Percentiles rank a stretch among this genome's conserved stretches.
phyloP scores from a whole-genome alignment of 1,140 invertebrate species.

The Aricia agestis region DNA sequence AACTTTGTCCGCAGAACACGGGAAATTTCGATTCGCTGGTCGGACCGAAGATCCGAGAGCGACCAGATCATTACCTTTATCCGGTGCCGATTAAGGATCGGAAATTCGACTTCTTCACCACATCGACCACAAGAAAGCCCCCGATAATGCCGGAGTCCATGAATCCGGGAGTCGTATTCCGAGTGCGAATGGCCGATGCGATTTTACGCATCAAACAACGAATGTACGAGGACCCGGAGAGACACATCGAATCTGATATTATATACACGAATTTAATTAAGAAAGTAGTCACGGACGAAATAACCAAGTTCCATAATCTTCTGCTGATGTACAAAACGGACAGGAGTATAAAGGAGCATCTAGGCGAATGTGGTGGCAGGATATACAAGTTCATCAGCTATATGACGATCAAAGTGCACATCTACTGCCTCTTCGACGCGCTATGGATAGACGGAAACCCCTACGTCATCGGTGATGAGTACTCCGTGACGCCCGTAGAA shows the following conservation, averaged over 20 bases:
- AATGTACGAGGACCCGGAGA: constrained; percentile 68
- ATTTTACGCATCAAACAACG: constrained; percentile 63
- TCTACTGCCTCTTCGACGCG: constrained; percentile 64
- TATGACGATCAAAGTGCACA: constrained; percentile 67
- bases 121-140: constrained; percentile 50
- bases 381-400: constrained; percentile 70
- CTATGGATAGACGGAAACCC: constrained; percentile 68
- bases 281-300: constrained; percentile 66
- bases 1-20: constrained; percentile 49
- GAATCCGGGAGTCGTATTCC: constrained; percentile 66
- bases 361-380: constrained; percentile 62
- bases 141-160: constrained; percentile 62
- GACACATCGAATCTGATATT: constrained; percentile 65
- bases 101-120: constrained; percentile 54
- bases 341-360: constrained; percentile 63
- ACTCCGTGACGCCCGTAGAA: constrained; percentile 62
- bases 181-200: constrained; percentile 65
- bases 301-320: constrained; percentile 68
- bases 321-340: constrained; percentile 66
- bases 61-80: constrained; percentile 62
- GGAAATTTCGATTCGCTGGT: constrained; percentile 46
- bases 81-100: constrained; percentile 63
- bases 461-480: constrained; percentile 68
- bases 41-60: constrained; percentile 54
- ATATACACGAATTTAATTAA: constrained; percentile 68